Base-by-base conservation (phyloP, 2,797 vertebrate genomes). In the Poecile montanus region DNA sequence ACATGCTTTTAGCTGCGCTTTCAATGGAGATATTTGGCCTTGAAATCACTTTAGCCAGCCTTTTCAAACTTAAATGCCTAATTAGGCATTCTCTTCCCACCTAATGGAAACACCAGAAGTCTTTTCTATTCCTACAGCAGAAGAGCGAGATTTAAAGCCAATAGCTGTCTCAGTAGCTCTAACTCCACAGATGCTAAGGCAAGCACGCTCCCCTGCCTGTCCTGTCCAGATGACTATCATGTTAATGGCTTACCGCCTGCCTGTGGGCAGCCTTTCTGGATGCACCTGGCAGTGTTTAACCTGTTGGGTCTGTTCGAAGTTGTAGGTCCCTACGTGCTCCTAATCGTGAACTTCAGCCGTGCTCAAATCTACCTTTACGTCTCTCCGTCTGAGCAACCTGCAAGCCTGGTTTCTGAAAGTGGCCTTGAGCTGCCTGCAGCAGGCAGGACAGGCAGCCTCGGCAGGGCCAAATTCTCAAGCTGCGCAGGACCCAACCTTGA, bases 201-300 rank as follows among this genome's bases (percentile, higher is more conserved):
- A 1, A 83, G 65, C 85, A 74, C 0, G 3, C 48, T 93, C 13
- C n/a, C 30, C 54, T 72, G 19, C 42, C 65, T 58, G 26, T 30
- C 62, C 95, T 58, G 26, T n/a, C 62, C 95, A 88, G 94, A 94
- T 94, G 22, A 40, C 73, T 94, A 91, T 96, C 85, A 1, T 4
- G 47, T 29, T 85, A 87, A 92, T 58, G 62, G 53, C 66, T 91
- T 66, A 65, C 40, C 83, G 54, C 68, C 51, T 91, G 88, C 91
- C 79, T 1, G 4, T 16, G 30, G 85, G 88, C 61, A 89, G 79
- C 83, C 85, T 40, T 83, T 66, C 78, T 88, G 62, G 19, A 32
- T 40, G 62, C 67, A 82, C 42, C 78, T 29, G 53, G 19, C 30
- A 72, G 45, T 1, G 6, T 67, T 77, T 74, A 83, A 94, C 82